Base-by-base conservation (phyloP, 2,113 vertebrate species). In the Actinemys pallida region DNA sequence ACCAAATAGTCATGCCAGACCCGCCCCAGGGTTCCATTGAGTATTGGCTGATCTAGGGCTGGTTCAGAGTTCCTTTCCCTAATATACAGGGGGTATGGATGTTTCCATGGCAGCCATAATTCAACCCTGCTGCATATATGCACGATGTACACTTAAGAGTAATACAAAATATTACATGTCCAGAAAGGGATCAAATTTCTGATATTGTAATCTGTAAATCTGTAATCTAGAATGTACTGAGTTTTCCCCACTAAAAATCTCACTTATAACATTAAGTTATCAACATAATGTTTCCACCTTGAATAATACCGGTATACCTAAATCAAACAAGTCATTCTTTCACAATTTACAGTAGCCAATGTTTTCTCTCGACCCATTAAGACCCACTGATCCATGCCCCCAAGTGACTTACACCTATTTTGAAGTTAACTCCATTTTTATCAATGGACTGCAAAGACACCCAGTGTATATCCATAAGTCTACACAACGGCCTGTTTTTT, bases 381-480 rank as follows among this genome's bases (percentile, higher is more conserved):
- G 20, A 42, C 16, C 0, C 0, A 53, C 49, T 59, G 39, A 24
- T 42, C 81, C 57, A 79, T 1, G 0, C 25, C 76, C 19, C 31
- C 16, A 19, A 6, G 31, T n/a, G 62, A 89, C 49, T 45, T 25
- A 53, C 13, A 31, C 29, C 8, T 10, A 20, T 24, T 76, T 52
- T 45, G 82, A 83, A 25, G 24, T 52, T 27, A 53, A 45, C 72
- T 76, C 20, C 39, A 25, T 42, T 76, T 45, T 76, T 45, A 52
- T 22, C 27, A 62, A 31, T 31, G 25, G 81, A 72, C 3, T 76
- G 79, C 12, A 17, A 82, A 22, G 62, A 75, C 35, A 35, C 0
- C 49, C 8, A 19, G 42, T 75, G 14, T 20, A 82, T 19, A 84
- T 4, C 19, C 65, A 91, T 14, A 19, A 31, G 20, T 4, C 1